A percentile compares a stretch with the other conserved stretches of the same genome.
Evolutionary conservation across 2,888 invertebrate genomes (phyloP).

Genomic region (Arrhopalites spinosus): DNA sequence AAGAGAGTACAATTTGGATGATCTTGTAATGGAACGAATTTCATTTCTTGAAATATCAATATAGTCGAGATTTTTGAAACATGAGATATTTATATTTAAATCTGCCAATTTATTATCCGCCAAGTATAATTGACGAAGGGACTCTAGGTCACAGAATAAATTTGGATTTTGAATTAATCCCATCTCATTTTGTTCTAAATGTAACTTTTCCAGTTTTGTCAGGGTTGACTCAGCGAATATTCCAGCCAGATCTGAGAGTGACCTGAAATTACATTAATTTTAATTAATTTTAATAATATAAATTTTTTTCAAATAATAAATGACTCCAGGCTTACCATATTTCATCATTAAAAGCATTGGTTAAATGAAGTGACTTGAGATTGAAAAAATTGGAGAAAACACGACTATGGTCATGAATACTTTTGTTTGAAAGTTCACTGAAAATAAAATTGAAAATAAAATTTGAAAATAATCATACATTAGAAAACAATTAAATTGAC

Average conservation of each 20-base stretch:
- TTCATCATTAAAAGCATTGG: conserved; percentile 69
- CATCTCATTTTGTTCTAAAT: conserved; percentile 78
- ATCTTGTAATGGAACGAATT: conserved; percentile 65
- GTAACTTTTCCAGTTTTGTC: conserved; percentile 70
- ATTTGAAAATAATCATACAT: no score
- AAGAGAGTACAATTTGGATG: conserved; percentile 44
- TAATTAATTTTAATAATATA: neutral
- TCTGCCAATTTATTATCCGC: conserved; percentile 64
- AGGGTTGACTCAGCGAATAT: conserved; percentile 71
- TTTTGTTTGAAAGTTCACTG: conserved; percentile 67
- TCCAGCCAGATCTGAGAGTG: conserved; percentile 66
- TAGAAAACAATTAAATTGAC: no score
- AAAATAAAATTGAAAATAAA: no score
- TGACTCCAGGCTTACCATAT: conserved; percentile 39
- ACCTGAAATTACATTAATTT: conserved; percentile 38
- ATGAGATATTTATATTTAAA: conserved; percentile 70
- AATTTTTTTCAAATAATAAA: neutral
- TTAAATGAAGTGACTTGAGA: conserved; percentile 72
- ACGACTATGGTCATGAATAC: conserved; percentile 61
- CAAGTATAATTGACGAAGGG: conserved; percentile 70
- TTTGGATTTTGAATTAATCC: conserved; percentile 67
- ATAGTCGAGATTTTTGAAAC: conserved; percentile 69
- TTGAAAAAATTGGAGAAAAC: conserved; percentile 64
- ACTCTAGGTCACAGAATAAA: conserved; percentile 73
- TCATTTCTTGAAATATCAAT: conserved; percentile 73